Evolutionary conservation across 2,797 vertebrate genomes (phyloP).

Genomic region (Sebastes itinus): DNA sequence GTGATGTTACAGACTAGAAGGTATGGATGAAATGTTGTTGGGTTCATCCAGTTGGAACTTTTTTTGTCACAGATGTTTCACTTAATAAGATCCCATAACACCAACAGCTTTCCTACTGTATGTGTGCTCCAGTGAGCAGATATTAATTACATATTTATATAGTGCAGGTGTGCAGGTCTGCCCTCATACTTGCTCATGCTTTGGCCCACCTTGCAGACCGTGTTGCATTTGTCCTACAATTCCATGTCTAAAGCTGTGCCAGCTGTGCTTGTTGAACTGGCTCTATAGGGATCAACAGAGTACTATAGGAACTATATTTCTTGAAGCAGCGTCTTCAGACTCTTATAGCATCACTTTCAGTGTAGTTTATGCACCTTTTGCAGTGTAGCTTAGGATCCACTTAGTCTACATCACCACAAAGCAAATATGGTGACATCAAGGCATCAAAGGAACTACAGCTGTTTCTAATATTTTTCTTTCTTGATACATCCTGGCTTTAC

Average conservation of each 20-base stretch:
- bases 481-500: neutral
- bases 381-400: neutral
- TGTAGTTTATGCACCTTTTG: conserved; percentile 1
- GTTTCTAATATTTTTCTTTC: neutral
- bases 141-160: conserved; percentile 35
- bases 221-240: neutral
- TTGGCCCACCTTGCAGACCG: neutral
- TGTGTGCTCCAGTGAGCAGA: conserved; percentile 6
- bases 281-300: neutral
- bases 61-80: conserved; percentile 41
- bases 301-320: neutral
- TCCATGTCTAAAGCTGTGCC: neutral
- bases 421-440: neutral
- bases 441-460: neutral
- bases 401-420: neutral
- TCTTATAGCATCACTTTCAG: neutral
- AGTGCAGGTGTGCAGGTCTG: conserved; percentile 6
- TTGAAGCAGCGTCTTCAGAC: neutral
- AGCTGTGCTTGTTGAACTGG: conserved; percentile 3
- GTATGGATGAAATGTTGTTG: neutral
- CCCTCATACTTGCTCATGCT: neutral
- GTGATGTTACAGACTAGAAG: neutral
- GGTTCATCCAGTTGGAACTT: conserved; percentile 5
- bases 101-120: neutral
- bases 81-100: conserved; percentile 38